phyloP scores from a whole-genome alignment of 1,140 invertebrate species.

The Drosophila arawakana region DNA sequence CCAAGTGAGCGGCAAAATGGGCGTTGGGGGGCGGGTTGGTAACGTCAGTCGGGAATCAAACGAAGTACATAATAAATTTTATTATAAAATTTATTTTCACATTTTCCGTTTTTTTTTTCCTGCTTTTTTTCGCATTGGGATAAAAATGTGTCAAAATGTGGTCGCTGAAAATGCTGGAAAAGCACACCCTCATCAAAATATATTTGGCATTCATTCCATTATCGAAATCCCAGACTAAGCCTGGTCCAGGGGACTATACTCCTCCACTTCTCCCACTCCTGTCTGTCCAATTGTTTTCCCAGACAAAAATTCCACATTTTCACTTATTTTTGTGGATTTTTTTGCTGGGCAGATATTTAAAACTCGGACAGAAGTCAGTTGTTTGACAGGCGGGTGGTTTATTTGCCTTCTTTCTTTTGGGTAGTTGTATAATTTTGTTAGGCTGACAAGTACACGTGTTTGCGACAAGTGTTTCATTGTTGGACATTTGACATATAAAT shows the following conservation, averaged over 20 bases:
- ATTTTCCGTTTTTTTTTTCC: not conserved
- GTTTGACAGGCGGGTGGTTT: conserved; percentile 44
- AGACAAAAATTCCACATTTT: conserved; percentile 10
- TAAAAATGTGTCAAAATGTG: conserved; percentile 77
- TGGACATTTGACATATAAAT: conserved; percentile 65
- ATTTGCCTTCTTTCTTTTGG: not conserved
- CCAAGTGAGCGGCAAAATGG: conserved; percentile 54
- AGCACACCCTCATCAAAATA: conserved; percentile 78
- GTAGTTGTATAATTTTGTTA: conserved; percentile 58
- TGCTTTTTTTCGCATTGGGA: conserved; percentile 16
- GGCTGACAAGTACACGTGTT: conserved; percentile 79
- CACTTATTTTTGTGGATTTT: conserved; percentile 21
- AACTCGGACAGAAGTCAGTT: conserved; percentile 53
- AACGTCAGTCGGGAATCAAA: conserved; percentile 45
- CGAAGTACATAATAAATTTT: conserved; percentile 81
- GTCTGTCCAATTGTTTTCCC: conserved; percentile 14
- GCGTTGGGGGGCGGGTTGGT: conserved; percentile 2
- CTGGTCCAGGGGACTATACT: conserved; percentile 34
- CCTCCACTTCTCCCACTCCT: not conserved
- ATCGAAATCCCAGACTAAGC: conserved; percentile 81
- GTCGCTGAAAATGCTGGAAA: conserved; percentile 52
- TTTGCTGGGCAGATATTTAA: conserved; percentile 49
- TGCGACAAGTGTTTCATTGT: conserved; percentile 76
- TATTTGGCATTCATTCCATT: conserved; percentile 82
- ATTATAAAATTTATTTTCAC: conserved; percentile 81